Base-by-base conservation (phyloP, 1,140 invertebrate genomes). In the Agrilus planipennis region DNA sequence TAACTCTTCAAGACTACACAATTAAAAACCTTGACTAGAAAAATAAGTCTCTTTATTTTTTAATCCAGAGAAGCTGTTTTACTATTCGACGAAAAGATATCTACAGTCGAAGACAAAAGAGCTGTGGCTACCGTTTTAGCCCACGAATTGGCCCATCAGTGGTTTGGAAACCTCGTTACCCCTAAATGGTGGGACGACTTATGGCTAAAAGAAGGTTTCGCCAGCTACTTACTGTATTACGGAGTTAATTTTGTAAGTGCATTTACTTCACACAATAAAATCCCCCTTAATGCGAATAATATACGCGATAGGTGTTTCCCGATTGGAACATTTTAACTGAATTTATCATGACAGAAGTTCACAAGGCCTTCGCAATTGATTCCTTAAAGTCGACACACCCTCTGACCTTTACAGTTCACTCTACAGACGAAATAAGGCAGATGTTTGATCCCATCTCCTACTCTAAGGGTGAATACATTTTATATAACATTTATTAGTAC, bases 361-460 rank as follows among this genome's bases (percentile, higher is more conserved):
- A 80, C 43, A 60, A 69, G 18, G 79, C 87, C 0, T 76, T 93
- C 45, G 62, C 64, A 3, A 57, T 72, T 3, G 90, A 95, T 61
- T 69, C 78, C 7, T 64, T 84, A 1, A 70, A 72, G 30, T 78
- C 78, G 5, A 86, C 83, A 1, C 83, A 89, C 49, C 69, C 80
- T 0, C 72, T 84, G 25, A 75, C 73, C 0, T 61, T 80, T 1
- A 63, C 73, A 15, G 84, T 92, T 2, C 54, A 70, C 3, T 76
- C 78, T 44, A 79, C 80, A 1, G 67, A 68, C 9, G 77, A 91
- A 63, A 89, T 93, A 40, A 72, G 73, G 25, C 74, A 80, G 58
- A 79, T 87, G 34, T 93, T 92, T 57, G 83, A 91, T 60, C 69
- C 72, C 2, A 89, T 93, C 20, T 85, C 85, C 0, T 94, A 94